Percentiles rank a stretch among this genome's conserved stretches.
phyloP scores from a whole-genome alignment of 2,888 invertebrate species.

The Meiosimyza platycephala region DNA sequence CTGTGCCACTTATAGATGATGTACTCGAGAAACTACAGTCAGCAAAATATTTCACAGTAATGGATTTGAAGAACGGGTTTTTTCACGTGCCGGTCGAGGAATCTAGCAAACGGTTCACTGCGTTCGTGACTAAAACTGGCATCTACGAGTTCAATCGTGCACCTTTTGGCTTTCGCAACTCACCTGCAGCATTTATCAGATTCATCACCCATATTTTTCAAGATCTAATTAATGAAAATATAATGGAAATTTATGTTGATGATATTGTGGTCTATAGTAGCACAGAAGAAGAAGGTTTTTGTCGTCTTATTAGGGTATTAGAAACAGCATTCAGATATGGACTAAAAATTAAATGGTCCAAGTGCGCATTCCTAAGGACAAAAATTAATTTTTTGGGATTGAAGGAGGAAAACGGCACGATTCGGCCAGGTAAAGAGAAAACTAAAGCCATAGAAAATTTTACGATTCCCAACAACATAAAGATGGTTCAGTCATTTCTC shows the following conservation, averaged over 20 bases:
- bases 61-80: slow-evolving; percentile 42
- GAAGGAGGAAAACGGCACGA: slow-evolving; percentile 22
- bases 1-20: slow-evolving; percentile 47
- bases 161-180: slow-evolving; percentile 47
- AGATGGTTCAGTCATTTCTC: slow-evolving; percentile 28
- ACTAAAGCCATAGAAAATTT: slow-evolving; percentile 22
- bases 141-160: slow-evolving; percentile 43
- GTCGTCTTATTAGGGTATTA: slow-evolving; percentile 13
- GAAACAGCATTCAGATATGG: neutral
- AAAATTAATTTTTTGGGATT: slow-evolving; percentile 42
- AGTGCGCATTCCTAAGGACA: slow-evolving; percentile 41
- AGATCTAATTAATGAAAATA: slow-evolving; percentile 30
- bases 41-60: slow-evolving; percentile 37
- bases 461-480: slow-evolving; percentile 18
- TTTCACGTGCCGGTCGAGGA: slow-evolving; percentile 41
- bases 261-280: slow-evolving; percentile 43
- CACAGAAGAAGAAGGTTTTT: slow-evolving; percentile 35
- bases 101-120: slow-evolving; percentile 31
- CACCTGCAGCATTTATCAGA: slow-evolving; percentile 41
- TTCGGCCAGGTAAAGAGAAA: slow-evolving; percentile 30
- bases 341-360: slow-evolving; percentile 36
- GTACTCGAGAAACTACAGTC: slow-evolving; percentile 37
- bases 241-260: slow-evolving; percentile 41
- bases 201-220: slow-evolving; percentile 39
- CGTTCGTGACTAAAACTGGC: slow-evolving; percentile 39